phyloP scores from a whole-genome alignment of 2,888 invertebrate genomes.

The Agonopterix arenella region DNA sequence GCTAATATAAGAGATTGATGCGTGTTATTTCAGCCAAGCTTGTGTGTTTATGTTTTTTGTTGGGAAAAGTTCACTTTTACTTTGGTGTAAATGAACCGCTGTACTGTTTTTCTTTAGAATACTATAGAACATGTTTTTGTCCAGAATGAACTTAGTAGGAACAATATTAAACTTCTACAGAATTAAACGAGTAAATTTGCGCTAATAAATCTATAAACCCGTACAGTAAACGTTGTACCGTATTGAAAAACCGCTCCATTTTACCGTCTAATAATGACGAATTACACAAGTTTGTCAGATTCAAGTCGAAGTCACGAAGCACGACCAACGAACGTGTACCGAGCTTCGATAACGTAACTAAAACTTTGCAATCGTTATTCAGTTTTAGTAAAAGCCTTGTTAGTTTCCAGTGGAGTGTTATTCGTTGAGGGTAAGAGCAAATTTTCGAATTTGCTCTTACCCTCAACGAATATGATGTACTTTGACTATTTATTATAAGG shows the following conservation, averaged over 20 bases:
- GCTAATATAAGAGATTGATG: conserved; percentile 71
- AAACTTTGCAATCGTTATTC: conserved; percentile 10
- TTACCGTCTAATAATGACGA: conserved; percentile 15
- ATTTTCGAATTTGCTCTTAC: too few relatives aligned
- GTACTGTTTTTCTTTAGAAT: not conserved
- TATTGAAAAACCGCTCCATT: conserved; percentile 11
- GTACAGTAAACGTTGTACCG: not conserved
- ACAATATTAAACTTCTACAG: too few relatives aligned
- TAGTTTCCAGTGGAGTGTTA: conserved; percentile 4
- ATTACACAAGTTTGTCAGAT: conserved; percentile 26
- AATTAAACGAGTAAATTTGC: too few relatives aligned
- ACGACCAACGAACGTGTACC: conserved; percentile 27
- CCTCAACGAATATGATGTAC: too few relatives aligned
- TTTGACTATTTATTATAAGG: too few relatives aligned
- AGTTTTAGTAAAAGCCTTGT: conserved; percentile 10
- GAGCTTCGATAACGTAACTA: conserved; percentile 4
- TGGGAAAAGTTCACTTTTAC: conserved; percentile 7
- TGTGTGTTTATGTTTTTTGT: conserved; percentile 29
- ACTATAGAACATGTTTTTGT: too few relatives aligned
- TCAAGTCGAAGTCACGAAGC: conserved; percentile 26
- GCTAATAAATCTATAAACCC: not conserved
- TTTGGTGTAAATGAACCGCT: conserved; percentile 4
- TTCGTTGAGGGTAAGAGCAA: not conserved
- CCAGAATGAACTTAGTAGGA: too few relatives aligned
- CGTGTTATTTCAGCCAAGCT: conserved; percentile 51